Evolutionary conservation across 2,113 vertebrate species (phyloP).

Genomic region (Chloroceryle aenea): DNA sequence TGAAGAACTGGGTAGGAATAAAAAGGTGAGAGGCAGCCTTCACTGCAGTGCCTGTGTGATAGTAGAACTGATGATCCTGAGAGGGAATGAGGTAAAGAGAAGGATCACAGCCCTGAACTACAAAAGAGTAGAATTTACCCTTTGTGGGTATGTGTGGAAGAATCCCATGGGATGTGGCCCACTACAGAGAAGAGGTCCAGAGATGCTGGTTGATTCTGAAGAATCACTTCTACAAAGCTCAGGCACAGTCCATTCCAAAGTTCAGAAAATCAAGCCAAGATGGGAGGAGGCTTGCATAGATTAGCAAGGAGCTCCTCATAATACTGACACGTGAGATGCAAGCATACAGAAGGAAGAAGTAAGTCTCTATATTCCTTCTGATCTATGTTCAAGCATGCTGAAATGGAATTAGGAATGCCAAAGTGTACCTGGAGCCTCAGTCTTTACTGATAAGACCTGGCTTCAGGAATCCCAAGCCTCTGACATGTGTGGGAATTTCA

Average conservation of each 20-base stretch:
- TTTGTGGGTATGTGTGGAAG: background rate
- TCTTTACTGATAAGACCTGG: background rate
- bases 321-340: background rate
- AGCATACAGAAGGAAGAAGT: rapidly evolving
- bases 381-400: background rate
- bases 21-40: background rate
- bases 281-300: background rate
- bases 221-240: background rate
- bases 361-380: too few relatives aligned
- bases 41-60: background rate
- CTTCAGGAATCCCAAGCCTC: background rate
- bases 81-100: background rate
- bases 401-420: background rate
- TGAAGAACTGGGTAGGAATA: background rate
- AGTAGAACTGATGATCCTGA: background rate
- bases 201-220: background rate
- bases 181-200: background rate
- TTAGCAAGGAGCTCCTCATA: background rate
- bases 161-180: background rate
- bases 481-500: background rate
- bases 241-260: background rate
- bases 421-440: background rate
- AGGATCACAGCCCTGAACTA: background rate
- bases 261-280: background rate
- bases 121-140: background rate